phyloP scores from a whole-genome alignment of 2,888 invertebrate genomes.

The Tuberolachnus salignus region DNA sequence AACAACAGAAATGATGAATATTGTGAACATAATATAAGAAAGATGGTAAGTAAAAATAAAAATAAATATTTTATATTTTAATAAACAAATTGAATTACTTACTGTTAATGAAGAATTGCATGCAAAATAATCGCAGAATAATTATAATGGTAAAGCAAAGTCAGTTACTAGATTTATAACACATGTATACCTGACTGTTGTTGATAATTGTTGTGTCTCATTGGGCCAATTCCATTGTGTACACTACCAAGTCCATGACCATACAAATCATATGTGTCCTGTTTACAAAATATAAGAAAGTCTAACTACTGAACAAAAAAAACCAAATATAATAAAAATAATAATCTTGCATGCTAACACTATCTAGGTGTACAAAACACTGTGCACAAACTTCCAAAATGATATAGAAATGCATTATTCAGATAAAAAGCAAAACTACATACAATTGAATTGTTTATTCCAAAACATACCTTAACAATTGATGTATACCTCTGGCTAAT shows the following conservation, averaged over 20 bases:
- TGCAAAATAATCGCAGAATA: slow-evolving; percentile 36
- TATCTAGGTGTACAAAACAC: slow-evolving; percentile 41
- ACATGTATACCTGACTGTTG: slow-evolving; percentile 51
- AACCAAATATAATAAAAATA: slow-evolving; percentile 34
- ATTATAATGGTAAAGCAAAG: slow-evolving; percentile 34
- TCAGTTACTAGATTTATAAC: slow-evolving; percentile 30
- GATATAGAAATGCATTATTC: neutral
- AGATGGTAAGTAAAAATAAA: no score
- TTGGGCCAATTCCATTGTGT: slow-evolving; percentile 46
- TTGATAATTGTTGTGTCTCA: slow-evolving; percentile 49
- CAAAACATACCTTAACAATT: slow-evolving; percentile 48
- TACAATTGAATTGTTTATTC: slow-evolving; percentile 8
- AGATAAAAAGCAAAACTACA: slow-evolving; percentile 30
- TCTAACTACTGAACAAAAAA: slow-evolving; percentile 45
- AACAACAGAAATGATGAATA: no score
- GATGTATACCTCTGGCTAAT: slow-evolving; percentile 49
- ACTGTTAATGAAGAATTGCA: slow-evolving; percentile 46
- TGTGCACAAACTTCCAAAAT: slow-evolving; percentile 10
- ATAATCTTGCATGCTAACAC: slow-evolving; percentile 36
- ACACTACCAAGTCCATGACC: slow-evolving; percentile 54
- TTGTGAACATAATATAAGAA: no score
- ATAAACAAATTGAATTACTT: slow-evolving; percentile 43
- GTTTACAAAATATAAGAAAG: slow-evolving; percentile 38
- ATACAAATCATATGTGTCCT: slow-evolving; percentile 53
- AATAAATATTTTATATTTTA: neutral